Conservation (phyloP, 2,888 invertebrate genomes). For the Heliconius aoede region DNA sequence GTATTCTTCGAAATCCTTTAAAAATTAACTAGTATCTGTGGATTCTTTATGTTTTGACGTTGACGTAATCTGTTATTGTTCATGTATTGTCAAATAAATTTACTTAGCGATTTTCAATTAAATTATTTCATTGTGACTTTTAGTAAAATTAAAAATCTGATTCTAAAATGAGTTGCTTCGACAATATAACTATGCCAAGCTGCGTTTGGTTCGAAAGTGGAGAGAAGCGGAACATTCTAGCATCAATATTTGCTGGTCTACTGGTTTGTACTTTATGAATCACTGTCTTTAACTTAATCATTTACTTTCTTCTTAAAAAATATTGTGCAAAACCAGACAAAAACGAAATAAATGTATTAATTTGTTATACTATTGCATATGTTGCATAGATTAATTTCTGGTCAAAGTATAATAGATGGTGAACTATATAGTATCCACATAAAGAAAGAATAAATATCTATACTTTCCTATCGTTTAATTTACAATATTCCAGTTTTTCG, state of each 20-base stretch:
- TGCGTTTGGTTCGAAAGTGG: constrained; percentile 94
- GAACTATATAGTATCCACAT: background rate
- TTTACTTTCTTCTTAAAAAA: background rate
- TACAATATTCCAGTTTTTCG: constrained; percentile 89
- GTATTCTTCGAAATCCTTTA: background rate
- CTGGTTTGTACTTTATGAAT: constrained; percentile 87
- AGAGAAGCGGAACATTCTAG: constrained; percentile 93
- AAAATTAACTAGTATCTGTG: background rate
- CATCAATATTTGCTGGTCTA: constrained; percentile 92
- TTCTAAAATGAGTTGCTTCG: constrained; percentile 85
- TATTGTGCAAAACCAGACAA: background rate
- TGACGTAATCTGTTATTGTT: constrained; percentile 17
- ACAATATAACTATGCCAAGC: constrained; percentile 88
- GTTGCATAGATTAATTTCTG: background rate
- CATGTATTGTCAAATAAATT: constrained; percentile 16
- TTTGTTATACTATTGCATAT: background rate
- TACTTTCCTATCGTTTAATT: background rate
- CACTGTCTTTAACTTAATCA: constrained; percentile 49
- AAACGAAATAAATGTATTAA: background rate
- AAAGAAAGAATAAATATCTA: background rate
- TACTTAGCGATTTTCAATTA: constrained; percentile 17
- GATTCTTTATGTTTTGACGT: constrained; percentile 7
- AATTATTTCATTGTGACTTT: background rate
- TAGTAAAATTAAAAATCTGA: constrained; percentile 3
- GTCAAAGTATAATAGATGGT: background rate